Base-by-base conservation (phyloP, 2,797 vertebrate species). In the Spea hammondii region DNA sequence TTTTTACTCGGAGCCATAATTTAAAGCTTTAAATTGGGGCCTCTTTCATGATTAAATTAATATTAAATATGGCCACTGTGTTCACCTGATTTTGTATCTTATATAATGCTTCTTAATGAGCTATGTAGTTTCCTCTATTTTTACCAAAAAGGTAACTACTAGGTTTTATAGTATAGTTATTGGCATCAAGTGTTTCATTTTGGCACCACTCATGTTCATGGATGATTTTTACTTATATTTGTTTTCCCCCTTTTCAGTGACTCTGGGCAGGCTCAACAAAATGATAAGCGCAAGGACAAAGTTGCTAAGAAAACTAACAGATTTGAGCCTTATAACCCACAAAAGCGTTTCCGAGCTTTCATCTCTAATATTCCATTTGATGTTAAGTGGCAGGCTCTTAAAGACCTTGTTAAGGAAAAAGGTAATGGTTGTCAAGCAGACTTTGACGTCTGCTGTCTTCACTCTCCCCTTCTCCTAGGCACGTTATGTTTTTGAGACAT, bases 361-460 rank as follows among this genome's bases (percentile, higher is more conserved):
- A 97, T 99, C 89, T 98, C 97, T 90, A 99, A 99, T 91, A 99
- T 99, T 84, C 96, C 97, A 0, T 98, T 98, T 66, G 96, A 99
- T 86, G 95, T 99, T 82, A 99, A 99, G 89, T 99, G 97, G 97
- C 97, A 99, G 88, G 94, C 96, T 6, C 95, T 99, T 55, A 98
- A 99, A 91, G 97, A 98, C 87, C 92, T 98, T 83, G 97, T 99
- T 90, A 99, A 98, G 90, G 97, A 98, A 86, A 98, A 97, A 97
- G 97, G 97, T 98, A 97, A 90, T 86, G 86, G 87, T 76, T 78
- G 77, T 85, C 78, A 7, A 86, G 84, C 83, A 85, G 86, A 84
- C 86, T 83, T 76, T 32, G 64, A 45, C 4, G 84, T 80, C 75
- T 60, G 80, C 48, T 60, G n/a, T 4, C 60, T 44, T 17, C 3